Evolutionary conservation across 2,113 vertebrate genomes (phyloP), one percentile per base, ranked within the genome.

Genomic region (Stigmatopora nigra): DNA sequence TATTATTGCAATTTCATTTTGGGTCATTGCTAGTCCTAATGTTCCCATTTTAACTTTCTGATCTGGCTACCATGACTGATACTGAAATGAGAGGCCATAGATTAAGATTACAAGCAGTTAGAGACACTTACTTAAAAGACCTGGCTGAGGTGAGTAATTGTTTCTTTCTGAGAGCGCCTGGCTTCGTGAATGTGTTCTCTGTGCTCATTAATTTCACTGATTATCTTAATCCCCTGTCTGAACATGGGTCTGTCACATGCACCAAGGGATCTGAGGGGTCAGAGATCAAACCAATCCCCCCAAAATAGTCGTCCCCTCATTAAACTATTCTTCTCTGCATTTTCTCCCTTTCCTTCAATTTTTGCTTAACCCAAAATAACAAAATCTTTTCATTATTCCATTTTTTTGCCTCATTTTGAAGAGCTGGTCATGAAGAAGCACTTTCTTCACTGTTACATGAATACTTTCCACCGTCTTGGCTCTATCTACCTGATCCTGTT

Each of bases 211-310:
- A 71, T 72, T 60, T 71, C 66, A 71, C 68, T 86, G 77, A 87
- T 86, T 79, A 84, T 79, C 75, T 84, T 86, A 88, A 88, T 87
- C 82, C 78, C 47, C 52, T 2, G 16, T 80, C 72, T 87, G 78
- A 83, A 79, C 82, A 72, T 68, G 22, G 71, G 61, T 69, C 67
- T 75, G 80, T 85, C 82, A 85, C 68, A 82, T 53, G 63, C 77
- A 79, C 65, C 55, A 15, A 82, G 78, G 79, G 81, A 86, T 87
- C 72, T 36, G 48, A 62, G 68, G 55, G 80, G 80, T 85, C 82
- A 81, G 66, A 81, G 85, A 63, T 82, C 86, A 87, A 78, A 64
- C 78, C 81, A 59, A 16, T 73, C 74, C 71, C 77, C 71, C 72
- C 46, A 73, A 87, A 80, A 77, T 67, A 78, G 64, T 61, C 3